Percentiles rank a stretch among this genome's conserved stretches.
Evolutionary conservation across 64 coral and sea anemone genomes (phyloP).

Genomic region (Astreopora myriophthalma): DNA sequence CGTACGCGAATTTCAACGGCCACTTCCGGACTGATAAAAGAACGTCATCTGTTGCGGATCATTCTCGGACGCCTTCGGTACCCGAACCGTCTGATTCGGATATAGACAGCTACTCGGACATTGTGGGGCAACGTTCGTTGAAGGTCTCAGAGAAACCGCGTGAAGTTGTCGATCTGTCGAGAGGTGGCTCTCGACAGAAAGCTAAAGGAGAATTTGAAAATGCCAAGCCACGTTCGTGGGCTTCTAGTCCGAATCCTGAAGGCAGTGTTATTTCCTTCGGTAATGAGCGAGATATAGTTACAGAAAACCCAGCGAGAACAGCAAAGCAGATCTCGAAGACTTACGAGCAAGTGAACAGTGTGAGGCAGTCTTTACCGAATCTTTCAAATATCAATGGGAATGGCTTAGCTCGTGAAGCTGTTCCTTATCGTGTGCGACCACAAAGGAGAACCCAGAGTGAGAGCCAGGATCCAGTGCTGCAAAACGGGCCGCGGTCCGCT

Average conservation of each 20-base stretch:
- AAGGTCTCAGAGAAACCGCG: neutral
- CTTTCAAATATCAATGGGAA: neutral
- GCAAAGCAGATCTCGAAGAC: neutral
- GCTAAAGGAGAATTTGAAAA: neutral
- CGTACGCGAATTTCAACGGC: slow-evolving; percentile 11
- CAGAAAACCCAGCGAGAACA: neutral
- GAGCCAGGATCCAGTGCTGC: neutral
- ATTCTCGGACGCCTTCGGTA: neutral
- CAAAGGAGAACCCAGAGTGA: slow-evolving; percentile 4
- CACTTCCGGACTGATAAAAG: neutral
- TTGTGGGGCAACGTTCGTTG: slow-evolving; percentile 35
- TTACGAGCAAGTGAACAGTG: neutral
- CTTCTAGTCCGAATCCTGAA: neutral
- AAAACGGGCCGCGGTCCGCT: slow-evolving; percentile 6
- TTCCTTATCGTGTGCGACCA: neutral
- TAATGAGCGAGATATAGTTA: neutral
- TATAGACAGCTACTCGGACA: slow-evolving; percentile 92
- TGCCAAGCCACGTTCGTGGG: neutral
- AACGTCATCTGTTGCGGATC: slow-evolving; percentile 36
- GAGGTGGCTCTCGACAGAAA: slow-evolving; percentile 32
- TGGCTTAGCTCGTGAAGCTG: neutral
- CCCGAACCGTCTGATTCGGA: slow-evolving; percentile 58
- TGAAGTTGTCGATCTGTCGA: neutral
- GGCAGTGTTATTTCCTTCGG: neutral
- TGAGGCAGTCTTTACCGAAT: neutral